Evolutionary conservation across 2,888 invertebrate species (phyloP).

Genomic region (Chalcis sispes): DNA sequence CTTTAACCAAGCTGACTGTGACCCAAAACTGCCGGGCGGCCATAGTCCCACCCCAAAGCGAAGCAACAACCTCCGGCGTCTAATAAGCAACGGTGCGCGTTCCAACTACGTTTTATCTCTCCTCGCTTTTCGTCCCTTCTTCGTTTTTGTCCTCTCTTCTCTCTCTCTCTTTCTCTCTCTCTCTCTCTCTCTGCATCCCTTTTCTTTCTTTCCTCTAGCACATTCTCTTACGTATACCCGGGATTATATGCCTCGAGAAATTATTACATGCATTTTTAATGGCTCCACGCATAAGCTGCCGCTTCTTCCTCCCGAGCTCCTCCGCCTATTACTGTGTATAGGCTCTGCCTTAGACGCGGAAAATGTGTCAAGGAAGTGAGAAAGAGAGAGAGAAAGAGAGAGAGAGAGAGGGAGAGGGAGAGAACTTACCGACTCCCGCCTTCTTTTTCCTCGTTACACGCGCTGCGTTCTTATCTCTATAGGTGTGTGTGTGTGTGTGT

Average conservation of each 20-base stretch:
- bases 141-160: too few relatives aligned
- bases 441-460: too few relatives aligned
- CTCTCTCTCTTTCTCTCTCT: constrained; percentile 10
- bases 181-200: neutral
- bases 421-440: too few relatives aligned
- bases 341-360: constrained; percentile 40
- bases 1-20: constrained; percentile 8
- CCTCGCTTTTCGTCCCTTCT: too few relatives aligned
- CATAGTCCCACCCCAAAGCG: constrained; percentile 38
- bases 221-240: too few relatives aligned
- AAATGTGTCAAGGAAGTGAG: constrained; percentile 59
- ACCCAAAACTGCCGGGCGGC: constrained; percentile 24
- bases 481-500: too few relatives aligned
- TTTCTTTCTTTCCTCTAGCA: neutral
- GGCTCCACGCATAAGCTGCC: constrained; percentile 60
- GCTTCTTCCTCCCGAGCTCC: constrained; percentile 50
- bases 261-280: constrained; percentile 66
- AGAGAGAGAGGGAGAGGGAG: too few relatives aligned
- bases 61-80: constrained; percentile 46
- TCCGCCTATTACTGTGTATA: constrained; percentile 41
- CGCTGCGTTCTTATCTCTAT: too few relatives aligned
- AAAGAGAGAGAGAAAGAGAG: neutral
- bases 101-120: too few relatives aligned
- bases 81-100: constrained; percentile 53
- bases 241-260: constrained; percentile 59